phyloP scores from a whole-genome alignment of 2,113 vertebrate genomes.

The Anas platyrhynchos region DNA sequence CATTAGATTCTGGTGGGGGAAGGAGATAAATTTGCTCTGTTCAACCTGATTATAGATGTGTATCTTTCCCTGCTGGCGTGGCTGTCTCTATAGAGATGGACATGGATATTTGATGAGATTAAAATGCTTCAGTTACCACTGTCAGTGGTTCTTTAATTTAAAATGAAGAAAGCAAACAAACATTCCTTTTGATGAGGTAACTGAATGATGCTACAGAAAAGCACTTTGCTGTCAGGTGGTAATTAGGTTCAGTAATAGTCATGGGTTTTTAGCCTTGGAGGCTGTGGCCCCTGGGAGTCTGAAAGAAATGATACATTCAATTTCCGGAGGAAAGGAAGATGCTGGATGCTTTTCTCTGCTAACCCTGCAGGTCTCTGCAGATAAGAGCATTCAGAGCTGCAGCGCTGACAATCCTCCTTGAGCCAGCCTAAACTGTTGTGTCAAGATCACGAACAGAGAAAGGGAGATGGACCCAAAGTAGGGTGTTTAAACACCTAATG shows the following conservation, averaged over 20 bases:
- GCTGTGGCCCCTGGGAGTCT: constrained; percentile 58
- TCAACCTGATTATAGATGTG: not conserved
- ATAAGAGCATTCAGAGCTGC: constrained; percentile 51
- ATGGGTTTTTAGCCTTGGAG: constrained; percentile 58
- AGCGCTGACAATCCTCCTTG: constrained; percentile 49
- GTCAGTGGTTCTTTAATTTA: constrained; percentile 55
- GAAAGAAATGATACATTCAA: constrained; percentile 63
- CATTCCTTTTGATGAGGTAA: constrained; percentile 62
- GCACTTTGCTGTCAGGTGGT: constrained; percentile 65
- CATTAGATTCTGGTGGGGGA: not conserved
- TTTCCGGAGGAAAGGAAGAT: constrained; percentile 53
- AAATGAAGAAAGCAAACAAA: constrained; percentile 64
- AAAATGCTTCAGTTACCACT: constrained; percentile 65
- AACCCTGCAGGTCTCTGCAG: constrained; percentile 59
- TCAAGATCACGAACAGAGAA: constrained; percentile 17
- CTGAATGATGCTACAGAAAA: constrained; percentile 40
- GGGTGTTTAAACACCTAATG: not conserved
- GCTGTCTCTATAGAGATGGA: constrained; percentile 68
- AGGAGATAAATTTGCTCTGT: not conserved
- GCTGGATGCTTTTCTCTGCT: constrained; percentile 59
- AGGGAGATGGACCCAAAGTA: constrained; percentile 24
- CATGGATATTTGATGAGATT: constrained; percentile 70
- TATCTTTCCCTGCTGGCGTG: constrained; percentile 32
- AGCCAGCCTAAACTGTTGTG: constrained; percentile 40
- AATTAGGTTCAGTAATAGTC: constrained; percentile 70